phyloP scores from a whole-genome alignment of 2,797 vertebrate genomes.

The Oryzias dopingdopingensis region DNA sequence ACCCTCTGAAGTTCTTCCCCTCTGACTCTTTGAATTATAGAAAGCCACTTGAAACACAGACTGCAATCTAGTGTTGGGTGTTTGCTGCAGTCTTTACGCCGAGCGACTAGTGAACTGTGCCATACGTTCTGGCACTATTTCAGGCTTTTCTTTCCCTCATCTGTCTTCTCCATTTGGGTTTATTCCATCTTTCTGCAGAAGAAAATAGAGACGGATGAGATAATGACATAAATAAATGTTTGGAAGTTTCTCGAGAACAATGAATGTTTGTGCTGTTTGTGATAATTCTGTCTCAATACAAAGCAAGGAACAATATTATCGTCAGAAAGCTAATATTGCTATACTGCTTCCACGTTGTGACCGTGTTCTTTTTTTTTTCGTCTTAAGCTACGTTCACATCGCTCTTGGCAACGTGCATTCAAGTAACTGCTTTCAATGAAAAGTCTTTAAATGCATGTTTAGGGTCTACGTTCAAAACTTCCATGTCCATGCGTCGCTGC shows the following conservation, averaged over 20 bases:
- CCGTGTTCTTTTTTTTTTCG: background rate
- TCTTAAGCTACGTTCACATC: too few species aligned
- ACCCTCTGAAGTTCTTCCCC: slow-evolving; percentile 61
- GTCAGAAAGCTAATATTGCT: slow-evolving; percentile 32
- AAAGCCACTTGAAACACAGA: slow-evolving; percentile 55
- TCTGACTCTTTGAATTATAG: slow-evolving; percentile 66
- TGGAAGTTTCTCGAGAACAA: background rate
- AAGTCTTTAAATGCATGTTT: too few species aligned
- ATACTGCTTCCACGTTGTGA: slow-evolving; percentile 8
- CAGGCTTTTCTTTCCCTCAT: slow-evolving; percentile 36
- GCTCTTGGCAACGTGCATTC: too few species aligned
- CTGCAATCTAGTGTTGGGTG: slow-evolving; percentile 41
- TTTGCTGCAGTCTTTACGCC: slow-evolving; percentile 29
- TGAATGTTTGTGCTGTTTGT: slow-evolving; percentile 30
- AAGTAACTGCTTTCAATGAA: too few species aligned
- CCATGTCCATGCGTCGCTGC: too few species aligned
- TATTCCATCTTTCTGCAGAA: slow-evolving; percentile 39
- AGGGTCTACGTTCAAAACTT: too few species aligned
- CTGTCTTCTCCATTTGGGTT: slow-evolving; percentile 35
- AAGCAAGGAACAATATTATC: slow-evolving; percentile 26
- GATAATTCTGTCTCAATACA: slow-evolving; percentile 32
- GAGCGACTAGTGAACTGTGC: slow-evolving; percentile 33
- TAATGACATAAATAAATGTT: slow-evolving; percentile 41
- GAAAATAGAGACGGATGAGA: slow-evolving; percentile 9
- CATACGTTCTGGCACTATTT: slow-evolving; percentile 23